phyloP scores from a whole-genome alignment of 1,140 invertebrate species.

The Prorops nasuta region DNA sequence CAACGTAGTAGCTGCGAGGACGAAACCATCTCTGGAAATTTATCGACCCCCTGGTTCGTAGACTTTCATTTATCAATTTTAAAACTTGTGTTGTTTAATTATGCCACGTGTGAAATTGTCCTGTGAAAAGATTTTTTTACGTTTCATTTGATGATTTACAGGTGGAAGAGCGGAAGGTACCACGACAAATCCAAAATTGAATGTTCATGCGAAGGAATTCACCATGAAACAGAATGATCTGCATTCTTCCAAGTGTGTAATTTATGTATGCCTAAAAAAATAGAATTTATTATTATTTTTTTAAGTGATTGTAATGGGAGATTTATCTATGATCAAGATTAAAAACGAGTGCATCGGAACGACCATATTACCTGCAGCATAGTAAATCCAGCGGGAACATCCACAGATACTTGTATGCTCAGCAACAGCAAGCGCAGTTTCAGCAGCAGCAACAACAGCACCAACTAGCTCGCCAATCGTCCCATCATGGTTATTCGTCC shows the following conservation, averaged over 20 bases:
- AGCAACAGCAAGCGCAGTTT: conserved; percentile 46
- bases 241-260: conserved; percentile 60
- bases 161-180: conserved; percentile 50
- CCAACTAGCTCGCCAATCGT: conserved; percentile 22
- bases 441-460: conserved; percentile 33
- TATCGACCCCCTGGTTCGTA: conserved; percentile 80
- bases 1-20: conserved; percentile 42
- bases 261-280: not conserved
- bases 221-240: conserved; percentile 70
- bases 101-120: not conserved
- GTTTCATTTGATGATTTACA: conserved; percentile 15
- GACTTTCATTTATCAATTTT: not conserved
- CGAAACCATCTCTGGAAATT: conserved; percentile 81
- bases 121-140: not conserved
- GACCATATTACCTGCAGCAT: conserved; percentile 55
- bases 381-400: conserved; percentile 66
- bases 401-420: conserved; percentile 52
- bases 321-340: too few relatives aligned
- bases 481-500: conserved; percentile 47
- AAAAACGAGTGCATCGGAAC: conserved; percentile 41
- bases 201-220: conserved; percentile 84
- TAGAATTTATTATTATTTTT: not conserved
- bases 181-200: conserved; percentile 60
- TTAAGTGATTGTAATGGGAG: not conserved
- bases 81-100: too few relatives aligned